phyloP scores from a whole-genome alignment of 2,113 vertebrate genomes.

The Antechinus stuartii region DNA sequence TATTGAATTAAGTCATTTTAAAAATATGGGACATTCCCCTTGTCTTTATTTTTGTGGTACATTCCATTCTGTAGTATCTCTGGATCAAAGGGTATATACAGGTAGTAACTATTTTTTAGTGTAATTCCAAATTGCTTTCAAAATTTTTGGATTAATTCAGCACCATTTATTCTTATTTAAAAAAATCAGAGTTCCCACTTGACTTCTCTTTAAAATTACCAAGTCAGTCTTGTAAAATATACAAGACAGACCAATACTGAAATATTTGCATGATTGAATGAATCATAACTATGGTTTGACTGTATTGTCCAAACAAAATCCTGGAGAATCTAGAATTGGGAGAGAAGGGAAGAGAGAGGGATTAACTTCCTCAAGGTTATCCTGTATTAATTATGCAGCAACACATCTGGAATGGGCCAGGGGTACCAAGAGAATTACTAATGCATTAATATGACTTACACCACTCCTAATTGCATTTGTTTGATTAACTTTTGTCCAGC shows the following conservation, averaged over 20 bases:
- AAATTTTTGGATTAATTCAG: neutral
- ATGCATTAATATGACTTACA: constrained; percentile 83
- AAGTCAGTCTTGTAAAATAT: constrained; percentile 39
- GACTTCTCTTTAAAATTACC: constrained; percentile 11
- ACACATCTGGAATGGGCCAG: constrained; percentile 81
- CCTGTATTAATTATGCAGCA: constrained; percentile 78
- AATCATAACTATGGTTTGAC: constrained; percentile 6
- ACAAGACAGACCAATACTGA: neutral
- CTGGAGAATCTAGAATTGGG: constrained; percentile 66
- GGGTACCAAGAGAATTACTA: constrained; percentile 82
- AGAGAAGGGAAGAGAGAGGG: constrained; percentile 61
- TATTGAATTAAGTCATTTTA: neutral
- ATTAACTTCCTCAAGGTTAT: constrained; percentile 79
- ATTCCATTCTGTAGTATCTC: neutral
- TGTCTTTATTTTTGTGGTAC: neutral
- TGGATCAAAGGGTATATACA: neutral
- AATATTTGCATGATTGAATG: neutral
- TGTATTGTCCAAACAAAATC: constrained; percentile 44
- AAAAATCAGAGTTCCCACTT: neutral
- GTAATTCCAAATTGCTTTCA: neutral
- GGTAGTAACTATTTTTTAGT: neutral
- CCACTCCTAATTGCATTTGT: constrained; percentile 82
- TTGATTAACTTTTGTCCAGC: constrained; percentile 86
- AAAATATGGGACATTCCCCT: neutral
- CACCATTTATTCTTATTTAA: neutral